Conservation (phyloP, 2,888 invertebrate genomes). For the Noctua pronuba region DNA sequence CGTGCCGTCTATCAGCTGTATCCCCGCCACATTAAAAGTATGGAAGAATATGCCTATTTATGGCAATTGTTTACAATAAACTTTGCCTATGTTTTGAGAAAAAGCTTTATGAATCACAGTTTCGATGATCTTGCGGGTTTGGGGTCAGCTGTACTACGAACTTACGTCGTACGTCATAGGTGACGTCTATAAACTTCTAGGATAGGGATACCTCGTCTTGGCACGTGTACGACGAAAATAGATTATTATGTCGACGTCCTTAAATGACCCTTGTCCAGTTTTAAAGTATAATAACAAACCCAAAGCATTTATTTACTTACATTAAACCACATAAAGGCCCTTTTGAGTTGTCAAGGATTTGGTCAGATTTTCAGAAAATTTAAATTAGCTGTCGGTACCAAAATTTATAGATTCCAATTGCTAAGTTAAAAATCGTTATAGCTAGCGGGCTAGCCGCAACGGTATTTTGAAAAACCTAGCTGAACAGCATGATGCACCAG, state of each 20-base stretch:
- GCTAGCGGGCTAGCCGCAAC: too few species aligned
- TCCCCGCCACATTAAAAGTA: conserved; percentile 2
- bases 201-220: conserved; percentile 3
- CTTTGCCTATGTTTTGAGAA: conserved; percentile 33
- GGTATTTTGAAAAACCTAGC: too few species aligned
- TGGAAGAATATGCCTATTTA: conserved; percentile 33
- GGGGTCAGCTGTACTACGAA: conserved; percentile 13
- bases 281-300: not conserved
- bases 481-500: too few species aligned
- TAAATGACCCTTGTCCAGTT: not conserved
- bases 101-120: conserved; percentile 40
- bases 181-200: conserved; percentile 40
- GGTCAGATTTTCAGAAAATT: not conserved
- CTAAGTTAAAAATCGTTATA: too few species aligned
- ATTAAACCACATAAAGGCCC: not conserved
- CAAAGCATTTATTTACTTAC: not conserved
- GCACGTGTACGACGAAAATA: conserved; percentile 30
- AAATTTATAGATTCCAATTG: too few species aligned
- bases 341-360: not conserved
- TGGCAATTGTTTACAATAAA: conserved; percentile 40
- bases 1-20: conserved; percentile 28
- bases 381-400: not conserved
- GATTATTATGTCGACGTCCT: conserved; percentile 8
- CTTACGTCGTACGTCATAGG: conserved; percentile 38
- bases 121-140: conserved; percentile 21